These are phyloP conservation scores for Erethizon dorsatum DNA, from an alignment of 2,797 vertebrate species.

Conservation along the genomic window DNA sequence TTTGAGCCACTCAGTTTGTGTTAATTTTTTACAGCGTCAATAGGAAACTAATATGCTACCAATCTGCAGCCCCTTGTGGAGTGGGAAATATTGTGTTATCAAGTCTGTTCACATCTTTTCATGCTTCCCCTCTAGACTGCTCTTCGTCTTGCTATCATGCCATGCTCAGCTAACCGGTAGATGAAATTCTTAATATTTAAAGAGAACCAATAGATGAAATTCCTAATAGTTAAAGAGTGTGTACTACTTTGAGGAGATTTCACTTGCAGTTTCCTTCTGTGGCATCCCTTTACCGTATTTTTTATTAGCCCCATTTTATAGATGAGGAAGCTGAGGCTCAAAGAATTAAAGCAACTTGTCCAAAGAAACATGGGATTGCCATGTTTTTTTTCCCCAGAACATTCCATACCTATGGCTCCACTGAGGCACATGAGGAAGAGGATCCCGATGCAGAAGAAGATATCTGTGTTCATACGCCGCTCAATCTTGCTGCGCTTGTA, in stretches of 20 bases:
- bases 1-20: neutral
- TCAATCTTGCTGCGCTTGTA: slow-evolving; percentile 98
- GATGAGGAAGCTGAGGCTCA: neutral
- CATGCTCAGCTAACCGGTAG: neutral
- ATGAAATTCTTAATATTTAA: neutral
- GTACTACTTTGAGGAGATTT: neutral
- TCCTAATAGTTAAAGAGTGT: neutral
- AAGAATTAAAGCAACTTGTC: neutral
- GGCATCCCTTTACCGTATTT: neutral
- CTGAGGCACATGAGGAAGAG: slow-evolving; percentile 96
- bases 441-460: slow-evolving; percentile 94
- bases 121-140: neutral
- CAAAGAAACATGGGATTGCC: neutral
- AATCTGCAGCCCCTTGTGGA: fast-evolving
- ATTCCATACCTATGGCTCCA: slow-evolving; percentile 94
- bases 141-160: neutral
- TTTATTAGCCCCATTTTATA: neutral
- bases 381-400: neutral
- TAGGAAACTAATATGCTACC: neutral
- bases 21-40: neutral
- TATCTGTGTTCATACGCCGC: slow-evolving; percentile 93
- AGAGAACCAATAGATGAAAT: neutral
- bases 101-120: neutral
- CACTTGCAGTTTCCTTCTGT: neutral
- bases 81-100: fast-evolving